Conservation (phyloP, 2,113 vertebrate species). For the Paramisgurnus dabryanus region DNA sequence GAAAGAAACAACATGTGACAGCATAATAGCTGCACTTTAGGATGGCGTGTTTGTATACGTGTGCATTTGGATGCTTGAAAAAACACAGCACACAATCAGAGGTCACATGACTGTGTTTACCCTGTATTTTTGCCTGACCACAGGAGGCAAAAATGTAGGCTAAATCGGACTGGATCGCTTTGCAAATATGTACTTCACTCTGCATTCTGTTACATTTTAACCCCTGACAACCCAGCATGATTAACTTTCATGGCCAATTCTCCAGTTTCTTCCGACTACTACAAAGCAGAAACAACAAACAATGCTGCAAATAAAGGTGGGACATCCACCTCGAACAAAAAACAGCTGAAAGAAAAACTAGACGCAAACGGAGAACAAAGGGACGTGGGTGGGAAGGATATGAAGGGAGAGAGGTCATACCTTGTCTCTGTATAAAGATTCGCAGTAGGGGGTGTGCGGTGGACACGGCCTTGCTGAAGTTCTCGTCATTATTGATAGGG, state of each 20-base stretch:
- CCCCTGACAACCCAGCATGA: neutral
- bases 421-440: slow-evolving; percentile 97
- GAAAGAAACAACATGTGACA: slow-evolving; percentile 33
- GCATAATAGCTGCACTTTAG: slow-evolving; percentile 27
- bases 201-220: slow-evolving; percentile 1
- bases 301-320: neutral
- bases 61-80: neutral
- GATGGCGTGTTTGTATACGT: neutral
- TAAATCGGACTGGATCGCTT: neutral
- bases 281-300: neutral
- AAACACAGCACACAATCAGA: slow-evolving; percentile 13
- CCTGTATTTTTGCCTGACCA: slow-evolving; percentile 27
- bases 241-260: neutral
- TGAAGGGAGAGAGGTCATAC: slow-evolving; percentile 62
- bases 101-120: slow-evolving; percentile 33
- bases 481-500: slow-evolving; percentile 99
- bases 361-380: slow-evolving; percentile 20
- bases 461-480: slow-evolving; percentile 96
- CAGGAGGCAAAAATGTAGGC: neutral
- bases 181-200: neutral
- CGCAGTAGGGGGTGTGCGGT: slow-evolving; percentile 92
- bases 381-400: neutral
- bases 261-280: neutral
- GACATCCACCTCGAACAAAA: slow-evolving; percentile 2
- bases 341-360: neutral